Evolutionary conservation across 2,888 invertebrate species (phyloP).

Genomic region (Aleiodes alternator): DNA sequence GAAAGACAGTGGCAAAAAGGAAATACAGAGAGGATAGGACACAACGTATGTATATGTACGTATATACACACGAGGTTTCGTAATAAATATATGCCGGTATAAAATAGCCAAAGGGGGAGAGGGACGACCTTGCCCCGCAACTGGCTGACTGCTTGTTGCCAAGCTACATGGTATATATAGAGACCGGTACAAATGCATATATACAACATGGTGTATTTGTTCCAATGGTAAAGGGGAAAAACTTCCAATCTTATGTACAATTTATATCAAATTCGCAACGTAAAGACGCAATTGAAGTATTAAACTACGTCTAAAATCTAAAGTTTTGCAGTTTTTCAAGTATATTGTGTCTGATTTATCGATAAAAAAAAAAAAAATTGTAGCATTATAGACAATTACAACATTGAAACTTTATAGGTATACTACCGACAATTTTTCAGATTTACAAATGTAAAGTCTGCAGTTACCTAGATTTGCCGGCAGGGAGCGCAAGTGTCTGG

Average conservation of each 20-base stretch:
- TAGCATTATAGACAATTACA: neutral
- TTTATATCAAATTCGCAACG: neutral
- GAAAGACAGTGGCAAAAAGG: constrained; percentile 7
- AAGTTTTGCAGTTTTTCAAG: no score
- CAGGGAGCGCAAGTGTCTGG: constrained; percentile 12
- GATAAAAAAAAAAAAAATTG: neutral
- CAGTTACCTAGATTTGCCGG: neutral
- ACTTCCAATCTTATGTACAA: constrained; percentile 12
- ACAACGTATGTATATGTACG: neutral
- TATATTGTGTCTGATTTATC: constrained; percentile 2
- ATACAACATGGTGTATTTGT: constrained; percentile 35
- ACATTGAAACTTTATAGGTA: neutral
- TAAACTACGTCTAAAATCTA: constrained; percentile 2
- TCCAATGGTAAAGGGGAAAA: constrained; percentile 5
- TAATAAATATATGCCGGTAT: constrained; percentile 72
- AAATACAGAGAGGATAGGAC: constrained; percentile 27
- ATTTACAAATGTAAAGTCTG: neutral
- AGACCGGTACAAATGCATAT: constrained; percentile 50
- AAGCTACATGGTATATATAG: constrained; percentile 71
- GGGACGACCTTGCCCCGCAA: constrained; percentile 73
- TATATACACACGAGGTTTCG: constrained; percentile 61
- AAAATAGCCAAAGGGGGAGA: constrained; percentile 67
- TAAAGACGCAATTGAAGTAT: neutral
- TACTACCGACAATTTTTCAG: neutral
- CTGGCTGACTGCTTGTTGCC: constrained; percentile 71